Evolutionary conservation across 2,888 invertebrate genomes (phyloP), one percentile per base, ranked within the genome.

Genomic region (Hecatera dysodea): DNA sequence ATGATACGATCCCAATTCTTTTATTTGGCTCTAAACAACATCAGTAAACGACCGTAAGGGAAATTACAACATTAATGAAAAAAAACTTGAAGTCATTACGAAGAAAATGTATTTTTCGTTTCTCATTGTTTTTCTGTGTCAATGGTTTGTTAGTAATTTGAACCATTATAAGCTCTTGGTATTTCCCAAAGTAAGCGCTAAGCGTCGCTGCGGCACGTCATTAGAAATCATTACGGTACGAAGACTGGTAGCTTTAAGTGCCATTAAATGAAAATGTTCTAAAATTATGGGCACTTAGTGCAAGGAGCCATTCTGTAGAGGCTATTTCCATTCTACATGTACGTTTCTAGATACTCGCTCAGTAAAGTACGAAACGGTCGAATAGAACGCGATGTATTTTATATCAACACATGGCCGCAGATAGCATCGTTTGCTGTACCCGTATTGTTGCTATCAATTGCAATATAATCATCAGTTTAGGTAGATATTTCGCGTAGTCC

Each of bases 201-300:
- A 84, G 81, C 71, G 73, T 66, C 74, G 62, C 80, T 75, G 68
- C 22, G 79, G 78, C 77, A 81, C 70, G 78, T 83, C 88, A 86
- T 89, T 87, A 86, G 86, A 89, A 88, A 89, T 87, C 89, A 89
- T 88, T 86, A 88, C 84, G 84, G 84, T 82, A 83, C 81, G 78
- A 79, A 88, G 83, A 81, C 83, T 86, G 83, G 86, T 84, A 84
- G 83, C 85, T 87, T 82, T 86, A 89, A 88, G 86, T 84, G 83
- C 89, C 85, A 89, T 89, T 88, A 88, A 85, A 89, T 87, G 88
- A 87, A 87, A 89, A 87, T 89, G 87, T 88, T 84, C 87, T 80
- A 86, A 88, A 88, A 87, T 87, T 87, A 89, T 88, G 78, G 87
- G 85, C 86, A 85, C 86, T 89, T 89, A 87, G 87, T 84, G 86